A percentile compares a stretch with the other conserved stretches of the same genome.
Evolutionary conservation across 2,797 vertebrate genomes (phyloP).

Genomic region (Craterocephalus amniculus): DNA sequence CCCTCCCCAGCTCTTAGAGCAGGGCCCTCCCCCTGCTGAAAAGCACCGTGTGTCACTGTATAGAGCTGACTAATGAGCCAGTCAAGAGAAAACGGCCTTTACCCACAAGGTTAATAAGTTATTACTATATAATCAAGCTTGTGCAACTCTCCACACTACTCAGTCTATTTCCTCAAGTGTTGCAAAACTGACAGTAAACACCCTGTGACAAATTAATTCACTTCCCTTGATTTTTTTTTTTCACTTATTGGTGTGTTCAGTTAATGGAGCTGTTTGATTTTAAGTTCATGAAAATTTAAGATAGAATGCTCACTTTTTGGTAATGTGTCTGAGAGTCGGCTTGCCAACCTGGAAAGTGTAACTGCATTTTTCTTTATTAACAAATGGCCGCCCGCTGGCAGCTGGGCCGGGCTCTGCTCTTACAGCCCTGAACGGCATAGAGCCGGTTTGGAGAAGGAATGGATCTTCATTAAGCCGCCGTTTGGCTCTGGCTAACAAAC

Average conservation of each 20-base stretch:
- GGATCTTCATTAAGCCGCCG: background rate
- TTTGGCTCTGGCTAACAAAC: background rate
- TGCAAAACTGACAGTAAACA: conserved; percentile 59
- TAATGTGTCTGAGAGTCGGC: background rate
- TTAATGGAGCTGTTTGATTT: conserved; percentile 1
- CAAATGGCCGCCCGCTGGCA: background rate
- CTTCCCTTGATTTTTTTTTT: conserved; percentile 5
- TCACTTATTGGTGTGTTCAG: background rate
- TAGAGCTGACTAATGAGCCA: conserved; percentile 77
- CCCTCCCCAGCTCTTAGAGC: conserved; percentile 37
- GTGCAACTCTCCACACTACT: conserved; percentile 47
- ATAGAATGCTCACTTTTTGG: background rate
- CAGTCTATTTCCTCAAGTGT: conserved; percentile 31
- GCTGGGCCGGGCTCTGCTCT: background rate
- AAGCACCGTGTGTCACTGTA: conserved; percentile 40
- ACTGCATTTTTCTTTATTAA: background rate
- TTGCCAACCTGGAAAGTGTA: background rate
- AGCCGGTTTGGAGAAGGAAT: background rate
- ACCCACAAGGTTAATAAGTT: conserved; percentile 80
- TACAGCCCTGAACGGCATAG: background rate
- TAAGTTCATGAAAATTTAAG: background rate
- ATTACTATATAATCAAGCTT: conserved; percentile 75
- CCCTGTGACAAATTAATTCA: conserved; percentile 42
- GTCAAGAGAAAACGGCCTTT: conserved; percentile 66
- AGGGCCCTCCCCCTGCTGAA: conserved; percentile 46